Percentiles rank a stretch among this genome's conserved stretches.
Evolutionary conservation across 2,888 invertebrate species (phyloP).

Genomic region (Adelognathus sp.): DNA sequence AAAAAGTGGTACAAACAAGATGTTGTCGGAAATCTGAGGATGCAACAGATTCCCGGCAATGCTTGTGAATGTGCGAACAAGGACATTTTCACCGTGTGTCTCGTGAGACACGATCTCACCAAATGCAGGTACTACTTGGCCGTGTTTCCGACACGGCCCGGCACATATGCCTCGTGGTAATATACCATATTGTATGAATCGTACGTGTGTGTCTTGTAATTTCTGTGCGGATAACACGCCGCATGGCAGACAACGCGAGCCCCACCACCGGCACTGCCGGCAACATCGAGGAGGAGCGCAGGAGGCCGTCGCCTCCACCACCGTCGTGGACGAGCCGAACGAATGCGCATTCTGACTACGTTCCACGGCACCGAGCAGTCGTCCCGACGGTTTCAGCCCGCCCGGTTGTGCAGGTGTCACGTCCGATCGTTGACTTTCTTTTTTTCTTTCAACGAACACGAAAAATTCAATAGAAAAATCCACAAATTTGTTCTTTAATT

Average conservation of each 20-base stretch:
- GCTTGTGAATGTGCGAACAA: slow-evolving; percentile 3
- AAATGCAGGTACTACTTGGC: background rate
- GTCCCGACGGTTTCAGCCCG: slow-evolving; percentile 70
- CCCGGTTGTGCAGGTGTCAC: slow-evolving; percentile 60
- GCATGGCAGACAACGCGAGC: slow-evolving; percentile 66
- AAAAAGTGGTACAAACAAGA: background rate
- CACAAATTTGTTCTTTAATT: background rate
- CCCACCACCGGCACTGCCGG: slow-evolving; percentile 57
- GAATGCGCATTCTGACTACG: slow-evolving; percentile 72
- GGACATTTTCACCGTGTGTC: background rate
- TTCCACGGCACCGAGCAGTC: slow-evolving; percentile 66
- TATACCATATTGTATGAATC: background rate
- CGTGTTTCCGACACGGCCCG: background rate
- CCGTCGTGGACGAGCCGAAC: slow-evolving; percentile 65
- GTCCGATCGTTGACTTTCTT: background rate
- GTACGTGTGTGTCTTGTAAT: background rate
- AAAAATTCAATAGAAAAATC: background rate
- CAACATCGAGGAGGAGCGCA: slow-evolving; percentile 45
- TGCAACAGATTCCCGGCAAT: background rate
- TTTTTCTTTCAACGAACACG: background rate
- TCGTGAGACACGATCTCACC: background rate
- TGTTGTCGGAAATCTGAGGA: background rate
- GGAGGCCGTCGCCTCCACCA: slow-evolving; percentile 54
- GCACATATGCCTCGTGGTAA: background rate
- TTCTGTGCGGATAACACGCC: slow-evolving; percentile 33